Base-by-base conservation (phyloP, 2,888 invertebrate genomes). In the Gisinianus flammeolus region DNA sequence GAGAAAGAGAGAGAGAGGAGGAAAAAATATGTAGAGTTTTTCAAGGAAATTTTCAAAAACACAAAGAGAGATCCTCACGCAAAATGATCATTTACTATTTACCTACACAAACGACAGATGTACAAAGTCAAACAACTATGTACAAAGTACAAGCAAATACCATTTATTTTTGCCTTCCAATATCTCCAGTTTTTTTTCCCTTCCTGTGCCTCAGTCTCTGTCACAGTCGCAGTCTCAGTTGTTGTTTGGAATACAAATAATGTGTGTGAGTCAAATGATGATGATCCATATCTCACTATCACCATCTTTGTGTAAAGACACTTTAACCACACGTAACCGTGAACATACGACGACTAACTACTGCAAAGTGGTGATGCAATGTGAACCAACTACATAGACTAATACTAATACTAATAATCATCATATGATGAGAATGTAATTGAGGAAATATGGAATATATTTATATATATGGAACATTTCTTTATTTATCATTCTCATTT, bases 71-170 rank as follows among this genome's bases (percentile, higher is more conserved):
- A 52, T 54, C 22, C 72, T 58, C 72, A 72, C 72, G 72, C 72
- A 58, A 72, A 72, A 33, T 72, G 58, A n/a, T 72, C 72, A 72
- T 72, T 72, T 72, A 22, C n/a, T n/a, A n/a, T n/a, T n/a, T n/a
- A n/a, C n/a, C n/a, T n/a, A n/a, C n/a, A n/a, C n/a, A n/a, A n/a
- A n/a, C n/a, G n/a, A n/a, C n/a, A n/a, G n/a, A n/a, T n/a, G n/a
- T n/a, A n/a, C n/a, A n/a, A n/a, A n/a, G n/a, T n/a, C n/a, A n/a
- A n/a, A n/a, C n/a, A n/a, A n/a, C n/a, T n/a, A n/a, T n/a, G n/a
- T n/a, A n/a, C n/a, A n/a, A n/a, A n/a, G n/a, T n/a, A n/a, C n/a
- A n/a, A n/a, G n/a, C n/a, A n/a, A n/a, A n/a, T n/a, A n/a, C n/a
- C n/a, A 33, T 33, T 58, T 58, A 72, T 58, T 72, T 58, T 58